A percentile compares a stretch with the other conserved stretches of the same genome.
Evolutionary conservation across 2,113 vertebrate genomes (phyloP).

Genomic region (Brachyhypopomus gauderio): DNA sequence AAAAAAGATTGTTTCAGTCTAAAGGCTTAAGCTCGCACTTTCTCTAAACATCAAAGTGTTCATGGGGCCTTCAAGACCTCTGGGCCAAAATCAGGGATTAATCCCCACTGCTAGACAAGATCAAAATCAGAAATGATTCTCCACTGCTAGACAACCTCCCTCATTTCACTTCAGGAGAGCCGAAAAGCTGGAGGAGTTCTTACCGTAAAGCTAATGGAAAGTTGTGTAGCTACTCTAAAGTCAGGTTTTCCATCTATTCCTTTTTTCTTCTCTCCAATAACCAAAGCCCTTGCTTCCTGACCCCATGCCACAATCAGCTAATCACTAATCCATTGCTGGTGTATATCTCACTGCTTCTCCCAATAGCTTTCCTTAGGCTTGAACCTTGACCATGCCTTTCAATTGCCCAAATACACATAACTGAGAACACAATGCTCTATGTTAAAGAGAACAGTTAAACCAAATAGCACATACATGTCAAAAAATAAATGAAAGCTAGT

Average conservation of each 20-base stretch:
- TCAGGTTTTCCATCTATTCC: slow-evolving; percentile 4
- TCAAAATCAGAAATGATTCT: slow-evolving; percentile 44
- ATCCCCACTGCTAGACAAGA: slow-evolving; percentile 35
- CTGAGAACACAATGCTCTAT: neutral
- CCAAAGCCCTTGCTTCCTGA: slow-evolving; percentile 17
- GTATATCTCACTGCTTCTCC: neutral
- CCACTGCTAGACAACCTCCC: slow-evolving; percentile 24
- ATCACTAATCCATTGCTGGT: slow-evolving; percentile 16
- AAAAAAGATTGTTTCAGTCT: neutral
- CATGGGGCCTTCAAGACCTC: neutral
- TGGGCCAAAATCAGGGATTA: slow-evolving; percentile 39
- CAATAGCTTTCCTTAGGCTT: neutral
- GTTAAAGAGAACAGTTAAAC: neutral
- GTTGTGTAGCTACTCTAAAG: slow-evolving; percentile 26
- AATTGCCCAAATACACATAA: neutral
- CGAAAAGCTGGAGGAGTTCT: slow-evolving; percentile 5
- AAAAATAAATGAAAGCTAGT: neutral
- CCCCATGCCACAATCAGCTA: slow-evolving; percentile 21
- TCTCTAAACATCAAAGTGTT: slow-evolving; percentile 31
- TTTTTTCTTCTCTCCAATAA: neutral
- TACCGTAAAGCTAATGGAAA: slow-evolving; percentile 29
- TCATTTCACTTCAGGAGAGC: neutral
- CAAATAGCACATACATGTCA: neutral
- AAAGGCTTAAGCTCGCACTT: neutral
- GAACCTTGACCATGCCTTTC: slow-evolving; percentile 1